phyloP scores from a whole-genome alignment of 2,888 invertebrate genomes.

The Dynastes tityus region DNA sequence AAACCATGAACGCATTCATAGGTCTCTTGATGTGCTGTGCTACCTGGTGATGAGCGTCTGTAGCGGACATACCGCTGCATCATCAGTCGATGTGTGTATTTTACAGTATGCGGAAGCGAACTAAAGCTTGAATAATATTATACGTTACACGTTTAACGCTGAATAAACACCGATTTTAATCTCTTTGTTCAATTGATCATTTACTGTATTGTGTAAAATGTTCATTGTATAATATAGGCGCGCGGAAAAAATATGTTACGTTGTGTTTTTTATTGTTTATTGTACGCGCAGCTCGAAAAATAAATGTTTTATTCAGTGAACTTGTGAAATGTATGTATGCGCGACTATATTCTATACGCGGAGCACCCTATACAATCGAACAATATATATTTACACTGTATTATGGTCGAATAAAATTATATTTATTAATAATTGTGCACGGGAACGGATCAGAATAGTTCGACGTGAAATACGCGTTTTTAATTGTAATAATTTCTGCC shows the following conservation, averaged over 20 bases:
- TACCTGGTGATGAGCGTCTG: constrained; percentile 28
- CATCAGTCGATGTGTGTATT: constrained; percentile 19
- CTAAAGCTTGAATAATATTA: constrained; percentile 55
- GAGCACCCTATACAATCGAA: constrained; percentile 18
- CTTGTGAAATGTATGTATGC: constrained; percentile 54
- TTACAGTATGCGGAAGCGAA: constrained; percentile 57
- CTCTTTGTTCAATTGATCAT: constrained; percentile 67
- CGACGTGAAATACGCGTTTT: constrained; percentile 48
- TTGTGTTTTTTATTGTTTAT: constrained; percentile 55
- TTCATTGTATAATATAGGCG: constrained; percentile 60
- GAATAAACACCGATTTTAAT: constrained; percentile 69
- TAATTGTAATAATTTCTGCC: constrained; percentile 49
- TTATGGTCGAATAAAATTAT: constrained; percentile 36
- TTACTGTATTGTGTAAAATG: constrained; percentile 63
- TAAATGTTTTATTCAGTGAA: constrained; percentile 58
- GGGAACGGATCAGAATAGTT: constrained; percentile 22
- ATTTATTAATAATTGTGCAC: constrained; percentile 45
- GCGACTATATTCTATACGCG: background rate
- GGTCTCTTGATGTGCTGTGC: constrained; percentile 88
- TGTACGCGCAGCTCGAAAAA: constrained; percentile 39
- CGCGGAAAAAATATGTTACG: constrained; percentile 56
- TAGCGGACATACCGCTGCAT: constrained; percentile 37
- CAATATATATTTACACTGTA: constrained; percentile 37
- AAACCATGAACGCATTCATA: constrained; percentile 96
- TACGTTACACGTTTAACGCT: constrained; percentile 66